phyloP scores from a whole-genome alignment of 2,888 invertebrate genomes.

The Fissipunctia ypsillon region DNA sequence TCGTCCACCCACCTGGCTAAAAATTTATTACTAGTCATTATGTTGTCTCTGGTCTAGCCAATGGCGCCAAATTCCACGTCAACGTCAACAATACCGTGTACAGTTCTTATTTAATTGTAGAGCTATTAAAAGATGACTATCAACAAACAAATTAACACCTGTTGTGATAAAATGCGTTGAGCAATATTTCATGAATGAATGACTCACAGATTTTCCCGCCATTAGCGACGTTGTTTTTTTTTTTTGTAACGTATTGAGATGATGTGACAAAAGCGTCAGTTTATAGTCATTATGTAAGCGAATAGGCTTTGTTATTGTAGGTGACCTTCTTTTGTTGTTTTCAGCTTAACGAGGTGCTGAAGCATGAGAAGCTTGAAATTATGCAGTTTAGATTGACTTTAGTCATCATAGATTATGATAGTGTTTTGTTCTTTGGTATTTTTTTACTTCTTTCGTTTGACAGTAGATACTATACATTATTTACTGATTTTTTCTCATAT shows the following conservation, averaged over 20 bases:
- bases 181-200: slow-evolving; percentile 73
- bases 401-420: background rate
- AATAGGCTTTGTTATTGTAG: slow-evolving; percentile 29
- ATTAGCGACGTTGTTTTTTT: slow-evolving; percentile 65
- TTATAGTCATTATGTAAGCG: slow-evolving; percentile 53
- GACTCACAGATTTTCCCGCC: slow-evolving; percentile 77
- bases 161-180: slow-evolving; percentile 62
- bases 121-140: slow-evolving; percentile 48
- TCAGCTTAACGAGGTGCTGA: slow-evolving; percentile 25
- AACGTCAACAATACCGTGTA: slow-evolving; percentile 15
- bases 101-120: slow-evolving; percentile 9
- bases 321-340: slow-evolving; percentile 34
- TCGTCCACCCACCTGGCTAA: too few relatives aligned
- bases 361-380: slow-evolving; percentile 8
- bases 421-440: background rate
- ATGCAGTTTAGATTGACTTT: slow-evolving; percentile 3
- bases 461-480: too few relatives aligned
- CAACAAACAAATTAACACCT: slow-evolving; percentile 67
- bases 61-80: slow-evolving; percentile 45
- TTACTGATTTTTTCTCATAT: too few relatives aligned
- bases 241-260: slow-evolving; percentile 42
- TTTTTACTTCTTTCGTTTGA: too few relatives aligned
- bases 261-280: slow-evolving; percentile 50
- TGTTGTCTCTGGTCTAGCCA: background rate
- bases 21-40: background rate